These are phyloP conservation scores for Cyphomyrus plagiostoma DNA, from an alignment of 2,113 vertebrate species.

Conservation along the genomic window DNA sequence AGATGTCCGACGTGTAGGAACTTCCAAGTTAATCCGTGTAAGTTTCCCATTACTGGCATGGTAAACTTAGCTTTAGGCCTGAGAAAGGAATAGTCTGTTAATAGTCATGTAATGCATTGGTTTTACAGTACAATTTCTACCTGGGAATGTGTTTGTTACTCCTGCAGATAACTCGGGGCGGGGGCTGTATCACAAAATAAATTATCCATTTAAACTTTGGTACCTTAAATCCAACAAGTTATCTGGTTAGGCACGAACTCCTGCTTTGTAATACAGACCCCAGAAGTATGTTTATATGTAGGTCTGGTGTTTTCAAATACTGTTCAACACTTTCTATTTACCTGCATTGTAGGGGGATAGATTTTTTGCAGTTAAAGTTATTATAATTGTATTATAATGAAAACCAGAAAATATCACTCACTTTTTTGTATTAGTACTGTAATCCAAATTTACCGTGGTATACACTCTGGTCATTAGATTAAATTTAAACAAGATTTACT, in stretches of 20 bases:
- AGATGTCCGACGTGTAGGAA: background rate
- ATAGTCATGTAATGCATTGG: background rate
- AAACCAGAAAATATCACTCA: no score
- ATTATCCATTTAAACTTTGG: background rate
- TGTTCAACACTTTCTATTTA: background rate
- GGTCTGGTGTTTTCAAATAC: background rate
- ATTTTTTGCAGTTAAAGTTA: no score
- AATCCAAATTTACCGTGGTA: background rate
- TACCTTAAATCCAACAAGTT: background rate
- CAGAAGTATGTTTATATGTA: background rate
- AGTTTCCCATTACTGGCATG: background rate
- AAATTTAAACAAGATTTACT: background rate
- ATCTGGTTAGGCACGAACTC: background rate
- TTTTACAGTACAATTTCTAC: background rate
- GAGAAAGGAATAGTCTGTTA: background rate
- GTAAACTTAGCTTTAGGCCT: background rate
- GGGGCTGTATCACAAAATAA: background rate
- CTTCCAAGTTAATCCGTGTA: background rate
- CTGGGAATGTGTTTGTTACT: background rate
- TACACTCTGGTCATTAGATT: background rate
- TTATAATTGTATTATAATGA: no score
- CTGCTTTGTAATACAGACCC: background rate
- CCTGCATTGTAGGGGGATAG: no score
- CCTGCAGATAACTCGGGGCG: background rate
- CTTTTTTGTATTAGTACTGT: no score